A percentile compares a stretch with the other conserved stretches of the same genome.
Conservation (phyloP, 2,888 invertebrate species). For the Pherbina coryleti region DNA sequence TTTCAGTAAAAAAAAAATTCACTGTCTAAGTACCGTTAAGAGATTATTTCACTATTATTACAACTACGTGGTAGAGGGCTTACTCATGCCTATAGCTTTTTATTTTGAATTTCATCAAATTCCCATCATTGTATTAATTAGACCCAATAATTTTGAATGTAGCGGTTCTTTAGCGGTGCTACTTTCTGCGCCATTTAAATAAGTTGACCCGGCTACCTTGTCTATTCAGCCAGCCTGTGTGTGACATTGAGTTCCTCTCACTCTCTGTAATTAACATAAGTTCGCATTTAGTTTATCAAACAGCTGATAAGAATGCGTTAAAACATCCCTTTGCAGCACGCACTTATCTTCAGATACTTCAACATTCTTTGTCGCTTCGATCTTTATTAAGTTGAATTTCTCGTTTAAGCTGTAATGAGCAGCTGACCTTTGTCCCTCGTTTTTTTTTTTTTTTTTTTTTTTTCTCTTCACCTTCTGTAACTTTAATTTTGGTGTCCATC, state of each 20-base stretch:
- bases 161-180: background rate
- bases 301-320: constrained; percentile 33
- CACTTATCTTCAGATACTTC: constrained; percentile 3
- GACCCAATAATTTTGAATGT: background rate
- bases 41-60: background rate
- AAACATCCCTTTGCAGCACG: constrained; percentile 26
- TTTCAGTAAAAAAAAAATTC: too few species aligned
- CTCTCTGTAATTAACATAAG: constrained; percentile 32
- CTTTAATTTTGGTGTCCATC: background rate
- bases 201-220: background rate
- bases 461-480: background rate
- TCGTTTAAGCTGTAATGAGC: background rate
- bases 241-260: background rate
- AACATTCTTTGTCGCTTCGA: background rate
- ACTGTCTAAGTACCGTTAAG: too few species aligned
- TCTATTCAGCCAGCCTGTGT: background rate
- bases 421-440: constrained; percentile 26
- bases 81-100: background rate
- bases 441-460: background rate
- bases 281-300: constrained; percentile 31
- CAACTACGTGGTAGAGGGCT: background rate
- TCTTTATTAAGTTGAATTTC: background rate
- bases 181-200: background rate
- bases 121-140: constrained; percentile 7
- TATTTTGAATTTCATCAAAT: background rate